These are phyloP conservation scores for Oeneis ivallda DNA, from an alignment of 2,888 invertebrate species.

Conservation along the genomic window DNA sequence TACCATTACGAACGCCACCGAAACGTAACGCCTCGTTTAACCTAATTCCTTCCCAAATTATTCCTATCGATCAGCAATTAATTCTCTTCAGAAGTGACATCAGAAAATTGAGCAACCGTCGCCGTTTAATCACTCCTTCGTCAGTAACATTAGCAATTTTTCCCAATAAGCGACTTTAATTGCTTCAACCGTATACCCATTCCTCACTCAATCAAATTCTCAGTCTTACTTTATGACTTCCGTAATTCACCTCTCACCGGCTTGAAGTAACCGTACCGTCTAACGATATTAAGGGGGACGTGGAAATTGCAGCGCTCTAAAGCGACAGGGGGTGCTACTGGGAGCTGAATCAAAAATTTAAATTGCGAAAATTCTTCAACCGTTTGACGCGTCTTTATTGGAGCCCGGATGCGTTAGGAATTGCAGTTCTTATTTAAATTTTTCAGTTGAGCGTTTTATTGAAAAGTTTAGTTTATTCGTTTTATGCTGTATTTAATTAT, in stretches of 20 bases:
- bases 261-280: conserved; percentile 57
- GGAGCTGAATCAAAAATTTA: conserved; percentile 72
- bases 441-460: conserved; percentile 32
- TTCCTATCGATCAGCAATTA: conserved; percentile 54
- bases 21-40: conserved; percentile 39
- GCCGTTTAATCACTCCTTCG: conserved; percentile 48
- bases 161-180: conserved; percentile 61
- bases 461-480: background rate
- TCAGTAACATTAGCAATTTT: conserved; percentile 63
- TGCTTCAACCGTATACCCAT: conserved; percentile 56
- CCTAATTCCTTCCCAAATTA: conserved; percentile 33
- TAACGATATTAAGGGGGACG: conserved; percentile 60
- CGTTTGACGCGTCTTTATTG: conserved; percentile 62
- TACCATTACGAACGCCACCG: background rate
- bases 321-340: conserved; percentile 49
- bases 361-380: conserved; percentile 68
- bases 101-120: conserved; percentile 45
- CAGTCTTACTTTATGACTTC: conserved; percentile 57
- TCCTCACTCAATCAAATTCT: conserved; percentile 65
- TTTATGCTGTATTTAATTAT: background rate
- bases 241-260: conserved; percentile 48
- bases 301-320: conserved; percentile 60
- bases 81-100: conserved; percentile 50
- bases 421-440: conserved; percentile 40
- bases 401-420: conserved; percentile 49